A percentile compares a stretch with the other conserved stretches of the same genome.
phyloP scores from a whole-genome alignment of 2,113 vertebrate genomes.

The Siniperca knerii region DNA sequence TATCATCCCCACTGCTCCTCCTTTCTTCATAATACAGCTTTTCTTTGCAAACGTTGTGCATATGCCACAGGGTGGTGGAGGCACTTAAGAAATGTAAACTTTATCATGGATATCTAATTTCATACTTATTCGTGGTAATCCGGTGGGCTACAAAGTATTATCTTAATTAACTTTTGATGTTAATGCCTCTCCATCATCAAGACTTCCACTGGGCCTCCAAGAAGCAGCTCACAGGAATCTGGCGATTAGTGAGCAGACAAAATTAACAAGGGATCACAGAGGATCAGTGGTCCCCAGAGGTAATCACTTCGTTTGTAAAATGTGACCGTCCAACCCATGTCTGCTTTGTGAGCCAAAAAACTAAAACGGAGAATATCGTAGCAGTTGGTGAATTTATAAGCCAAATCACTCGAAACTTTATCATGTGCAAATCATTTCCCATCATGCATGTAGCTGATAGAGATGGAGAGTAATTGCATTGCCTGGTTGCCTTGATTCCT shows the following conservation, averaged over 20 bases:
- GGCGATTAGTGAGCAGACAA: conserved; percentile 8
- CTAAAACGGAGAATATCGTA: not conserved
- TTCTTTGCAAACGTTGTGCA: not conserved
- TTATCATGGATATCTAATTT: conserved; percentile 53
- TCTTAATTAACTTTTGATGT: conserved; percentile 65
- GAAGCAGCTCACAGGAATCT: conserved; percentile 22
- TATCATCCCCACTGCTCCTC: not conserved
- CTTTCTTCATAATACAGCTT: not conserved
- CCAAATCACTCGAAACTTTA: not conserved
- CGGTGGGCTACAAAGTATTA: conserved; percentile 37
- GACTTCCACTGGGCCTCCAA: conserved; percentile 29
- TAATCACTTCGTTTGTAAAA: conserved; percentile 6
- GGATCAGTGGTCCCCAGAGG: conserved; percentile 3
- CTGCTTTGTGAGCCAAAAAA: not conserved
- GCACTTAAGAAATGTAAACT: conserved; percentile 39
- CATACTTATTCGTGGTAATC: conserved; percentile 16
- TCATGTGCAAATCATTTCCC: not conserved
- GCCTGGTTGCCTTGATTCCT: not conserved
- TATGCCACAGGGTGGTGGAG: conserved; percentile 4
- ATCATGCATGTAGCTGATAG: conserved; percentile 9
- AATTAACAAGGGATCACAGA: conserved; percentile 28
- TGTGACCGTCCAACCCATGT: not conserved
- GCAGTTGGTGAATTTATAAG: not conserved
- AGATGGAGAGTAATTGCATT: not conserved
- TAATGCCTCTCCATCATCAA: conserved; percentile 46